These are phyloP conservation scores for Drosophila eugracilis DNA, from an alignment of 1,140 invertebrate species.

Conservation along the genomic window DNA sequence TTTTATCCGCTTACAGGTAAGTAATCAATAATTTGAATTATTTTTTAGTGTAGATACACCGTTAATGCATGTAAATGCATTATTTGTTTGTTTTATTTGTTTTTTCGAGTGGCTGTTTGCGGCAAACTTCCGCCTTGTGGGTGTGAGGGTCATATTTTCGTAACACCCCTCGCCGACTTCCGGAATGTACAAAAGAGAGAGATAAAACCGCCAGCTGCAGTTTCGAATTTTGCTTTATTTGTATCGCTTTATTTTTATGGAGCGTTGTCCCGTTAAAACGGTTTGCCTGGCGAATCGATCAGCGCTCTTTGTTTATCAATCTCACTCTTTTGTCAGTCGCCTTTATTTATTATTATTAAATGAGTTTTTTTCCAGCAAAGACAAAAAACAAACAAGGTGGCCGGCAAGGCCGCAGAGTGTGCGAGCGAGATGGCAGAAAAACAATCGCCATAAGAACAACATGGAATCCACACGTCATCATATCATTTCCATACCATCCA, in stretches of 20 bases:
- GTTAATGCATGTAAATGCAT: neutral
- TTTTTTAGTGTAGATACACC: neutral
- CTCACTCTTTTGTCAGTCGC: conserved; percentile 19
- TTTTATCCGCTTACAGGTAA: neutral
- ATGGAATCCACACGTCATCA: conserved; percentile 12
- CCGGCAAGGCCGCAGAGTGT: conserved; percentile 28
- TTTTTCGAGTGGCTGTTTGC: conserved; percentile 15
- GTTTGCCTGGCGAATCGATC: conserved; percentile 22
- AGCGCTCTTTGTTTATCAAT: conserved; percentile 33
- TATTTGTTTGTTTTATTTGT: conserved; percentile 25
- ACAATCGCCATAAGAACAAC: conserved; percentile 7
- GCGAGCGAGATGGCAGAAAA: conserved; percentile 10
- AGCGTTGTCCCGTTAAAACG: conserved; percentile 28
- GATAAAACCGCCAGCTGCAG: conserved; percentile 34
- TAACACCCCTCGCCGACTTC: conserved; percentile 38
- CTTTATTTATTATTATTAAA: conserved; percentile 31
- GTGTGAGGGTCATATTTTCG: conserved; percentile 29
- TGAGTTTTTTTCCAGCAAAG: conserved; percentile 26
- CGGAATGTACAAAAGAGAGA: conserved; percentile 35
- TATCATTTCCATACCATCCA: conserved; percentile 10
- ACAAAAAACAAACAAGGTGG: conserved; percentile 31
- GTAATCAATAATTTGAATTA: neutral
- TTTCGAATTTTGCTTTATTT: conserved; percentile 26
- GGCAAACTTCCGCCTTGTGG: conserved; percentile 39
- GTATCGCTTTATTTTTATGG: conserved; percentile 10